Percentiles rank a stretch among this genome's conserved stretches.
phyloP scores from a whole-genome alignment of 2,888 invertebrate genomes.

The Athalia circularis region DNA sequence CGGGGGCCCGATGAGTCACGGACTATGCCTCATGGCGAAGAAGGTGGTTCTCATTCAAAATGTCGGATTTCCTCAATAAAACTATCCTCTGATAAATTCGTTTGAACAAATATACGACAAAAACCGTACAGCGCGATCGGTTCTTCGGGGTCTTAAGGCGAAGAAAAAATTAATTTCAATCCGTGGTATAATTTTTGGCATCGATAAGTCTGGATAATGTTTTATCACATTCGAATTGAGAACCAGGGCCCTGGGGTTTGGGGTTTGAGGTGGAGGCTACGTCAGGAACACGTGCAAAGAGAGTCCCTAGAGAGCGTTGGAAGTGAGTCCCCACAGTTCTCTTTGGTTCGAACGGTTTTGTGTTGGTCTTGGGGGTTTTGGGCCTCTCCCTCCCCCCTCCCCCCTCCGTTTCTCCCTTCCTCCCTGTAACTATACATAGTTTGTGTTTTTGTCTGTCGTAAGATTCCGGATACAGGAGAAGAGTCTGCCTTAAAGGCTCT shows the following conservation, averaged over 20 bases:
- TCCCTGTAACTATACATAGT: not conserved
- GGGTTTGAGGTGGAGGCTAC: conserved; percentile 66
- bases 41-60: conserved; percentile 66
- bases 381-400: conserved; percentile 19
- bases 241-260: not conserved
- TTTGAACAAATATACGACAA: not conserved
- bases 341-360: not conserved
- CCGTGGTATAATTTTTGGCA: not conserved
- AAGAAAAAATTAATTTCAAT: too few relatives aligned
- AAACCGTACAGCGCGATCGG: too few relatives aligned
- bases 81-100: not conserved
- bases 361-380: not conserved
- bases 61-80: not conserved
- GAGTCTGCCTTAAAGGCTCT: conserved; percentile 65
- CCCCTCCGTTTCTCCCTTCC: conserved; percentile 42
- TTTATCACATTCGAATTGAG: conserved; percentile 12
- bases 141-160: too few relatives aligned
- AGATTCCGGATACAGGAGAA: too few relatives aligned
- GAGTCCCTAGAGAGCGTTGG: not conserved
- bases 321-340: not conserved
- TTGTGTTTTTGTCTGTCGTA: too few relatives aligned
- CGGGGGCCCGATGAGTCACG: conserved; percentile 74
- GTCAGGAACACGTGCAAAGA: conserved; percentile 72
- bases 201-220: conserved; percentile 19
- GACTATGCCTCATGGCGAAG: conserved; percentile 70